Percentiles rank a stretch among this genome's conserved stretches.
Conservation (phyloP, 2,888 invertebrate genomes). For the Pachliopta kotzebuea region DNA sequence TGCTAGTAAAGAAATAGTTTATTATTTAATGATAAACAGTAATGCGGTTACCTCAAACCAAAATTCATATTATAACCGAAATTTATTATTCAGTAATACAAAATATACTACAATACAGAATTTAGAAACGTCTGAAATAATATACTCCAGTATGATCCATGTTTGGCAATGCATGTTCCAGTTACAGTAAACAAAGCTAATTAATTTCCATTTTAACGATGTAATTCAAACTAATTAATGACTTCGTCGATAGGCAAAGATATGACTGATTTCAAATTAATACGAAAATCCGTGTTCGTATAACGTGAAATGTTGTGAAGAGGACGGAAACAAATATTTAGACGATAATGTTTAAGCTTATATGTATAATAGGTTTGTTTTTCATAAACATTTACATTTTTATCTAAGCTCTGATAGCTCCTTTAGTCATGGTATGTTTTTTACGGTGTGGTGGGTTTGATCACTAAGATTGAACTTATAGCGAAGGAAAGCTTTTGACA, state of each 20-base stretch:
- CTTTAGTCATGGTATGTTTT: too few relatives aligned
- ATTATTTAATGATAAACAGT: too few relatives aligned
- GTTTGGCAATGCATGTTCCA: constrained; percentile 3
- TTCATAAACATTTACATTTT: too few relatives aligned
- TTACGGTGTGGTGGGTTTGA: too few relatives aligned
- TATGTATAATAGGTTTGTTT: background rate
- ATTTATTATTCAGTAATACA: too few relatives aligned
- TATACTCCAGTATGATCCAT: background rate
- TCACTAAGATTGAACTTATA: too few relatives aligned
- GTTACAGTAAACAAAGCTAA: constrained; percentile 9
- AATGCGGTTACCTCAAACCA: background rate
- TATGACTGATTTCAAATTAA: background rate
- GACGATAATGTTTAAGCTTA: background rate
- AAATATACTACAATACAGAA: background rate
- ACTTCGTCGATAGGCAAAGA: background rate
- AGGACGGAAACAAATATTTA: constrained; percentile 1
- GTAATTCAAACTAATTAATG: constrained; percentile 13
- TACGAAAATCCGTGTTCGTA: background rate
- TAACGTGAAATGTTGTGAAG: background rate
- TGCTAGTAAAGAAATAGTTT: too few relatives aligned
- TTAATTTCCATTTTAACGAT: constrained; percentile 24
- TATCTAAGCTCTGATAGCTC: too few relatives aligned
- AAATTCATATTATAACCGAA: background rate
- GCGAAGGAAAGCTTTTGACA: too few relatives aligned
- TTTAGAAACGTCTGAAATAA: background rate